Percentiles rank a stretch among this genome's conserved stretches.
Conservation (phyloP, 2,888 invertebrate species). For the Eurytoma californica region DNA sequence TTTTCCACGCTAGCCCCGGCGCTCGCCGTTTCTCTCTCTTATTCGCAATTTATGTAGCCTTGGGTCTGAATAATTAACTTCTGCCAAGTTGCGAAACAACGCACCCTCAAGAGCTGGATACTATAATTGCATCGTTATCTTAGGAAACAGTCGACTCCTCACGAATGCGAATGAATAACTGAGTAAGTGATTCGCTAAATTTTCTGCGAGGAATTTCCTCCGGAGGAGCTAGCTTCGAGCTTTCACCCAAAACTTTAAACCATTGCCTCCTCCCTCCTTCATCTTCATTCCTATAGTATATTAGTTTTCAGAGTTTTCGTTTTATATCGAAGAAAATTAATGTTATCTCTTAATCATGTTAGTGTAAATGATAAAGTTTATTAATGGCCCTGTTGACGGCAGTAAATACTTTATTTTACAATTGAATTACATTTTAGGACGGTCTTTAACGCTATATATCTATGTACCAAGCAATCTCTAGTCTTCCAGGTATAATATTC, state of each 20-base stretch:
- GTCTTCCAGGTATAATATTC: too few relatives aligned
- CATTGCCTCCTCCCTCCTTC: not conserved
- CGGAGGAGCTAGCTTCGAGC: not conserved
- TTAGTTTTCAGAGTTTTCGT: too few relatives aligned
- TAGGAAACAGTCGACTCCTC: constrained; percentile 47
- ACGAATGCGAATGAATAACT: constrained; percentile 43
- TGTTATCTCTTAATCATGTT: too few relatives aligned
- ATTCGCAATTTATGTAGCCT: constrained; percentile 44
- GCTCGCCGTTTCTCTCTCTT: not conserved
- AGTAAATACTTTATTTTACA: too few relatives aligned
- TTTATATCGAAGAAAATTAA: too few relatives aligned
- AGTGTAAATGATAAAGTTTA: too few relatives aligned
- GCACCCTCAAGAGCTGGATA: constrained; percentile 41
- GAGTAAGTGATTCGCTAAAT: constrained; percentile 49
- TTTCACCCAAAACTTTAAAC: not conserved
- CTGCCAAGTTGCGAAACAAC: constrained; percentile 50
- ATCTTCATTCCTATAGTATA: too few relatives aligned
- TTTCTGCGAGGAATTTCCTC: constrained; percentile 30
- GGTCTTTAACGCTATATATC: too few relatives aligned
- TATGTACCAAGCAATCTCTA: too few relatives aligned
- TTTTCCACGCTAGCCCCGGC: not conserved
- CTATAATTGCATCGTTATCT: constrained; percentile 55
- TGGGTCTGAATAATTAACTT: constrained; percentile 51
- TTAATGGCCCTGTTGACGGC: too few relatives aligned
- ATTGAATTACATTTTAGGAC: too few relatives aligned